Base-by-base conservation (phyloP, 2,797 vertebrate species). In the Merluccius polli region DNA sequence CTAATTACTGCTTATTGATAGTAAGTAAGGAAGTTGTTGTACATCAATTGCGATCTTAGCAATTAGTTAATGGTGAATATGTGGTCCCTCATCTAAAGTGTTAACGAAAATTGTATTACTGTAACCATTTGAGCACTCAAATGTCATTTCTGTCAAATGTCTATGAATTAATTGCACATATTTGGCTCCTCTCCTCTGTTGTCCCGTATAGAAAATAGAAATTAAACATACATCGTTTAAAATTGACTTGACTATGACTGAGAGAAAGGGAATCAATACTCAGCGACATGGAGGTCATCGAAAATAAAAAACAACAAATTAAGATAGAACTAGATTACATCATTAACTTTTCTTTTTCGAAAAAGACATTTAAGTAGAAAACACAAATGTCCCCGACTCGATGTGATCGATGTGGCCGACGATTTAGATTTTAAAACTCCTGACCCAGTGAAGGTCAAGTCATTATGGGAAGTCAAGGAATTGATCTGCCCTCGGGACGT, bases 361-460 rank as follows among this genome's bases (percentile, higher is more conserved):
- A 41, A 48, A 48, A 81, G 30, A 77, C 84, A 73, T 76, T 80
- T 77, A 74, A 35, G 15, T 44, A 3, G 2, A 75, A 81, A 75
- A 16, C 77, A 76, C 79, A 77, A 76, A 75, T 24, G 72, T 41
- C 41, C 1, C 15, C 74, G 36, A 59, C 12, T 35, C 68, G n/a
- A 67, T 41, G 52, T 75, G 73, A 38, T 87, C 83, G 73, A 85
- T 88, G 83, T 32, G 13, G 38, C 31, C 72, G 77, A 83, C 3
- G 16, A 77, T 83, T 84, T 82, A 71, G 29, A 75, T 70, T 85
- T 80, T 68, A 75, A 81, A 78, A 59, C 52, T n/a, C 29, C 18
- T 29, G 68, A 70, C 76, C 79, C 9, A 33, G 24, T 71, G 82
- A 89, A 59, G 83, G 86, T 87, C 83, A 82, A 10, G 71, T 76